Evolutionary conservation across 2,113 vertebrate genomes (phyloP), one percentile per base, ranked within the genome.

Genomic region (Corythornis vintsioides): DNA sequence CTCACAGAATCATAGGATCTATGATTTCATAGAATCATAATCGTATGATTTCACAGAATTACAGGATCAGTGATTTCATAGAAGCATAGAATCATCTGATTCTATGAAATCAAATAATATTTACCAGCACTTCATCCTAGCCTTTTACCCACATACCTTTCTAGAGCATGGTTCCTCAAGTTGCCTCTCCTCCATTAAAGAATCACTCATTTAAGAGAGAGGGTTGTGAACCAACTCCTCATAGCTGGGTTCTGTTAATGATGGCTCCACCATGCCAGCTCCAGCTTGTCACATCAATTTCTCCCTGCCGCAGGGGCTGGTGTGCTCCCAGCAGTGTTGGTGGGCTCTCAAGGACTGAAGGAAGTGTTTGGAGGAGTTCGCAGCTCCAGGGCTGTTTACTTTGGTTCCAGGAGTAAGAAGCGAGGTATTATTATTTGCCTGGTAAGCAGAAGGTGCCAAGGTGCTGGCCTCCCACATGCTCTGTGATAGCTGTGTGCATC

Each of bases 281-380:
- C 70, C 61, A 93, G 38, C 14, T 3, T 28, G 5, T 53, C 29
- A 35, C 26, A 26, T n/a, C 60, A 65, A 74, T 8, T 67, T 38
- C 65, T 74, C 69, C 19, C 33, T 5, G 6, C 28, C 10, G 4
- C 0, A 0, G 19, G 16, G 20, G 10, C 15, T 64, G 13, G 0
- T 66, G 33, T 50, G 76, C 60, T 77, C 65, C 48, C 67, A 73
- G 53, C 59, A 72, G 9, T 16, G 81, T 13, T 70, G 50, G 59
- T 87, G 85, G 55, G 55, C 59, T 84, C 29, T 33, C 2, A 0
- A 26, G 12, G 35, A 28, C 17, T 64, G 25, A 45, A 26, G 29
- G 22, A 87, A 76, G 15, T 1, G 4, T 63, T 72, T 72, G 45
- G 35, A 86, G 22, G 20, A 60, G 57, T 28, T 88, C 31, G 35